Conservation (phyloP, 1,140 invertebrate species). For the Hetaerina americana region DNA sequence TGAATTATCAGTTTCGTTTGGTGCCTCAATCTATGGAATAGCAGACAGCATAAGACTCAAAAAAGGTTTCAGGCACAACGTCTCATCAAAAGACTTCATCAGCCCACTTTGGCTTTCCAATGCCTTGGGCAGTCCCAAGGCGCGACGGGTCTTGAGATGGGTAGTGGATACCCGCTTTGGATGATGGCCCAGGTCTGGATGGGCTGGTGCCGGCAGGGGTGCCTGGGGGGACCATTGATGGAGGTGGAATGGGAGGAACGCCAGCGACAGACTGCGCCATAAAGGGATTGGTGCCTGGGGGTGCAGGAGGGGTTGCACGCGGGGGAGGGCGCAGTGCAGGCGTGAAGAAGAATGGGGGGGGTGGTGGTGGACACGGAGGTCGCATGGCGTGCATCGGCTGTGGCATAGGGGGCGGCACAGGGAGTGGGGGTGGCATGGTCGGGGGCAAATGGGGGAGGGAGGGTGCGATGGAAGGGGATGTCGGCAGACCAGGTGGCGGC, state of each 20-base stretch:
- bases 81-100: background rate
- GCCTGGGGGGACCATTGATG: conserved; percentile 34
- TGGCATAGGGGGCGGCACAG: conserved; percentile 33
- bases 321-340: conserved; percentile 20
- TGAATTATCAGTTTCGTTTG: too few species aligned
- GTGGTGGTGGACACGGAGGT: conserved; percentile 14
- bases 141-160: conserved; percentile 87
- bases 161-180: conserved; percentile 55
- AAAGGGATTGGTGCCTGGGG: conserved; percentile 16
- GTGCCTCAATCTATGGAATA: too few species aligned
- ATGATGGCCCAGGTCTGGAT: background rate
- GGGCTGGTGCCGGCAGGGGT: conserved; percentile 24
- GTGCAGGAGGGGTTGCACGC: conserved; percentile 16
- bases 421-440: conserved; percentile 42
- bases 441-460: conserved; percentile 32
- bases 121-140: conserved; percentile 51
- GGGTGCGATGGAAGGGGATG: conserved; percentile 19
- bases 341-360: conserved; percentile 23
- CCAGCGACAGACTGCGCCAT: conserved; percentile 16
- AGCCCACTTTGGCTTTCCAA: conserved; percentile 10
- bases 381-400: conserved; percentile 18
- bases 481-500: conserved; percentile 33
- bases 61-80: too few species aligned
- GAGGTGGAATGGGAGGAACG: conserved; percentile 12
- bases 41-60: too few species aligned